Base-by-base conservation (phyloP, 2,888 invertebrate species). In the Caenorhabditis sp. region DNA sequence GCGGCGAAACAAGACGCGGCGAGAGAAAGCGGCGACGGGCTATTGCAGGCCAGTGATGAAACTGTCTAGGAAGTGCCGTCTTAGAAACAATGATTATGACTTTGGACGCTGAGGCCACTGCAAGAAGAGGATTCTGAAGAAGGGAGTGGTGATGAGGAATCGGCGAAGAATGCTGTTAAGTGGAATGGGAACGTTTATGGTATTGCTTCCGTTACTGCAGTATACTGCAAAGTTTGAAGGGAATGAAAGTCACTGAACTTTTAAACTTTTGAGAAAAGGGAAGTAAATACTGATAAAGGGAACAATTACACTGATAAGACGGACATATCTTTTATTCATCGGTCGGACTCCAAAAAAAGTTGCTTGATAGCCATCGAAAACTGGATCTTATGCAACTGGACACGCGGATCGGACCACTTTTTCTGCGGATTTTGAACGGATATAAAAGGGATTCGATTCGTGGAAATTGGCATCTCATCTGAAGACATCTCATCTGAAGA, bases 31-130 rank as follows among this genome's bases (percentile, higher is more conserved):
- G 5, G 4, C 0, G 13, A 5, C n/a, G n/a, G n/a, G n/a, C 51
- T 76, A 76, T 81, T 80, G 80, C 80, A 80, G 76, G 70, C 71
- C 77, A 11, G 56, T 82, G 77, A 77, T 64, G 82, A 82, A 50
- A 71, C 51, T 74, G 70, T 77, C 76, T 77, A 77, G 77, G 82
- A 82, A 77, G 77, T 82, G 82, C 82, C 77, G 82, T 65, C 71
- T 77, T 74, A 82, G 68, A 65, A 60, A 81, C 61, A 81, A 70
- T 81, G 81, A 81, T 81, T 81, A 70, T 77, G 51, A 40, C 28
- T 35, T 56, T 77, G 68, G 82, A 82, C 82, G 77, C 77, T 77
- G 82, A 82, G 77, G 77, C 69, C 80, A 74, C n/a, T n/a, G 74
- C 60, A 65, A 65, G 1, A 26, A 51, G 47, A 28, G n/a, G 26